Conservation (phyloP, 2,797 vertebrate genomes). For the Gallirallus australis region DNA sequence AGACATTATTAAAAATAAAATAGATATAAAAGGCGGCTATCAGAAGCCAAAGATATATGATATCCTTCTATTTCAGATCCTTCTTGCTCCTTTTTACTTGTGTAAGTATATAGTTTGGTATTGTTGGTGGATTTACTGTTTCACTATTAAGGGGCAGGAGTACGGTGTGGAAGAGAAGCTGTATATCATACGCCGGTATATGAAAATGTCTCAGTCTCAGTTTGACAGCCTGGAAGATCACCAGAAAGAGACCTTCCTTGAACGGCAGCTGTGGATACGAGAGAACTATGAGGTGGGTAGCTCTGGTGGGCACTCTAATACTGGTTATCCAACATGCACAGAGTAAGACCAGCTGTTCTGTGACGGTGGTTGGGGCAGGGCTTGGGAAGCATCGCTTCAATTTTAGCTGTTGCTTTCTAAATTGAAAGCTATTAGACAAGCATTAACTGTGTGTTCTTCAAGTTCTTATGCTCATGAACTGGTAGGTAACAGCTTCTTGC, state of each 20-base stretch:
- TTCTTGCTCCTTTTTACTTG: slow-evolving; percentile 89
- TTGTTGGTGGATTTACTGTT: slow-evolving; percentile 90
- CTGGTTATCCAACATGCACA: background rate
- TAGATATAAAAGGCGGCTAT: slow-evolving; percentile 97
- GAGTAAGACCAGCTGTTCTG: background rate
- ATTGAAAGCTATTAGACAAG: background rate
- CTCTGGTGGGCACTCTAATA: background rate
- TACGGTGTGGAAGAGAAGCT: slow-evolving; percentile 92
- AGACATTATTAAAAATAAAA: slow-evolving; percentile 97
- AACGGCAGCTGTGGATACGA: slow-evolving; percentile 90
- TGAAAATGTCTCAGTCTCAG: slow-evolving; percentile 96
- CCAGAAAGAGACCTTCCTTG: slow-evolving; percentile 85
- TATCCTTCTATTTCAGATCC: slow-evolving; percentile 92
- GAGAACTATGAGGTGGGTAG: slow-evolving; percentile 91
- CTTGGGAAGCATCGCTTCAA: background rate
- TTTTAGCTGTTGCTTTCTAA: background rate
- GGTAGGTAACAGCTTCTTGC: background rate
- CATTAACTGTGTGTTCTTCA: rapidly evolving
- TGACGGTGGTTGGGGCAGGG: background rate
- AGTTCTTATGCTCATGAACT: background rate
- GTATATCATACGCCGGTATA: slow-evolving; percentile 91
- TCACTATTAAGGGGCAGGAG: slow-evolving; percentile 90
- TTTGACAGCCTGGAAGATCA: slow-evolving; percentile 93
- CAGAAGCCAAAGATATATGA: slow-evolving; percentile 93
- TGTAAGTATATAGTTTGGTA: slow-evolving; percentile 89